These are phyloP conservation scores for Caloenas nicobarica DNA, from an alignment of 2,113 vertebrate genomes.

Conservation along the genomic window DNA sequence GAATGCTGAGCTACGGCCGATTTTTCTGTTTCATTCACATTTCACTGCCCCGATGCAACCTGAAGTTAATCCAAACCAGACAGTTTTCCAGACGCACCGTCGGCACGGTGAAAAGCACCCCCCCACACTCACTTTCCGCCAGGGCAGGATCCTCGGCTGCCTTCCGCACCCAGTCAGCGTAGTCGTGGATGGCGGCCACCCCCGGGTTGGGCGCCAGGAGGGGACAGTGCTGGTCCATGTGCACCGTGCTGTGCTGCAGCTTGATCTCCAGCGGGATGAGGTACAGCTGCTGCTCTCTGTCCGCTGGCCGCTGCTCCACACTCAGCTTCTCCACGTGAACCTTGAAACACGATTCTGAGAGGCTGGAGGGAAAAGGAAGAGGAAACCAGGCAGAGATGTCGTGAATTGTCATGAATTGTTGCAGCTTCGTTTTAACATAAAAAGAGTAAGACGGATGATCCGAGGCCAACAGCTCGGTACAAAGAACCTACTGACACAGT, in stretches of 20 bases:
- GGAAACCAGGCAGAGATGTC: background rate
- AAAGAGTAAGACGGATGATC: accelerated
- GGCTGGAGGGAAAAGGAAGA: slow-evolving; percentile 59
- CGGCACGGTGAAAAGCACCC: accelerated
- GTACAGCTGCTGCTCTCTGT: slow-evolving; percentile 73
- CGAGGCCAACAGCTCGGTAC: background rate
- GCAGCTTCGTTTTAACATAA: background rate
- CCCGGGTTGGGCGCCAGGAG: slow-evolving; percentile 80
- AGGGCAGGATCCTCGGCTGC: slow-evolving; percentile 43
- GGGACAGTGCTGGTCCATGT: slow-evolving; percentile 80
- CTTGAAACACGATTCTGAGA: slow-evolving; percentile 88
- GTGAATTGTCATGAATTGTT: background rate
- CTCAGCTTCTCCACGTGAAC: slow-evolving; percentile 87
- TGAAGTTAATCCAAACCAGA: background rate
- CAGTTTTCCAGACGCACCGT: background rate
- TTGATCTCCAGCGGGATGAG: slow-evolving; percentile 88
- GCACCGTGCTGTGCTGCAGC: slow-evolving; percentile 85
- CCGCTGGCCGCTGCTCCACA: slow-evolving; percentile 65
- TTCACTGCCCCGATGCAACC: background rate
- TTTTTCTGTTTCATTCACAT: background rate
- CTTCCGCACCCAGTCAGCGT: slow-evolving; percentile 83
- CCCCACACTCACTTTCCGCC: slow-evolving; percentile 72
- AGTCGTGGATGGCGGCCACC: slow-evolving; percentile 88
- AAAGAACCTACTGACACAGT: background rate
- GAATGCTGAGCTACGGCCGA: background rate